Evolutionary conservation across 2,797 vertebrate genomes (phyloP).

Genomic region (Acanthurus lineatus): DNA sequence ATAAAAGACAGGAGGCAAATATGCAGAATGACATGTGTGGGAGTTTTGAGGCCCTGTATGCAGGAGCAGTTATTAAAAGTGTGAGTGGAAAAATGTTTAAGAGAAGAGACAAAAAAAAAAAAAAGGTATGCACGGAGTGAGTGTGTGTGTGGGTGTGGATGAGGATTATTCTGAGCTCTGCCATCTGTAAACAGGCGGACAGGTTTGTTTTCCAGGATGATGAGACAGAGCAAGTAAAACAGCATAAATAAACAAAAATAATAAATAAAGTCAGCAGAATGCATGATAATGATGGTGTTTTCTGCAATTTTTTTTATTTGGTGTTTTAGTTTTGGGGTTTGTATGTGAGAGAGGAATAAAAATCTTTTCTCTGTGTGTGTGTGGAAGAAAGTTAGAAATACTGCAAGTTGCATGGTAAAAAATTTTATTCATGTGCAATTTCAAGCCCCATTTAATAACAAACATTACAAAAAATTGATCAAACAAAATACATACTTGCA

Average conservation of each 20-base stretch:
- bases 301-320: conserved; percentile 2
- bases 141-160: conserved; percentile 59
- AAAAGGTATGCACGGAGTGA: conserved; percentile 38
- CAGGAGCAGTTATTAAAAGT: conserved; percentile 48
- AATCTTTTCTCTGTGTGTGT: no score
- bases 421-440: background rate
- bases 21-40: conserved; percentile 37
- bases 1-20: conserved; percentile 9
- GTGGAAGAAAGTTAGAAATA: no score
- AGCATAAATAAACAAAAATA: conserved; percentile 62
- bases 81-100: conserved; percentile 43
- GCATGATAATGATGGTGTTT: conserved; percentile 34
- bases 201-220: conserved; percentile 65
- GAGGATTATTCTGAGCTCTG: conserved; percentile 72
- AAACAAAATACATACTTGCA: background rate
- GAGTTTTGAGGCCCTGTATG: conserved; percentile 44
- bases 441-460: no score
- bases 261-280: conserved; percentile 64
- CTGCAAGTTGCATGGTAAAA: no score
- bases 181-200: conserved; percentile 74
- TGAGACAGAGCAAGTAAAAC: conserved; percentile 58
- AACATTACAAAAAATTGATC: background rate
- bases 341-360: background rate
- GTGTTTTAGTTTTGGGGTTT: conserved; percentile 7
- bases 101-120: background rate